These are phyloP conservation scores for Lysandra coridon DNA, from an alignment of 2,888 invertebrate species.

Conservation along the genomic window DNA sequence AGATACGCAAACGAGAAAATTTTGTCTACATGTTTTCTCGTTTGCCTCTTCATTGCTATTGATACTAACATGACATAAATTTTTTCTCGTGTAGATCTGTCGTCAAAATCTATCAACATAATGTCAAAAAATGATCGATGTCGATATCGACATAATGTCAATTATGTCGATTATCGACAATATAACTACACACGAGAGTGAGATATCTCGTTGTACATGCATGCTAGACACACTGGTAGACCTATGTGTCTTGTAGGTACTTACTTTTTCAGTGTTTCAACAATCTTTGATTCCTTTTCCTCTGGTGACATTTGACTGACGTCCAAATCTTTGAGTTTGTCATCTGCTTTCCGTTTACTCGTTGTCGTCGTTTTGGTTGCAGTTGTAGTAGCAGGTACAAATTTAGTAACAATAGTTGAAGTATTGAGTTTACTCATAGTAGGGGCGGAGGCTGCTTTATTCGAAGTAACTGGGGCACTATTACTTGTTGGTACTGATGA, in stretches of 20 bases:
- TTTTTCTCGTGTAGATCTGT: too few species aligned
- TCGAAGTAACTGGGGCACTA: not conserved
- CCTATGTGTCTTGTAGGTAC: not conserved
- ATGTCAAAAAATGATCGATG: too few species aligned
- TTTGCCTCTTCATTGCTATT: too few species aligned
- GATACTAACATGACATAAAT: too few species aligned
- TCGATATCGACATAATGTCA: too few species aligned
- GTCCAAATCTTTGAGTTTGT: slow-evolving; percentile 48
- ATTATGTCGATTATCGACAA: too few species aligned
- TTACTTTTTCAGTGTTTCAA: slow-evolving; percentile 60
- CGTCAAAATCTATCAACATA: too few species aligned
- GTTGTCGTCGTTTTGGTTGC: slow-evolving; percentile 37
- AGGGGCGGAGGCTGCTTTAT: not conserved
- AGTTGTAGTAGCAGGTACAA: slow-evolving; percentile 33
- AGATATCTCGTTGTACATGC: too few species aligned
- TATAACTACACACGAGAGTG: too few species aligned
- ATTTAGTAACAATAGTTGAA: slow-evolving; percentile 32
- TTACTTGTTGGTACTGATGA: not conserved
- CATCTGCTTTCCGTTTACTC: slow-evolving; percentile 52
- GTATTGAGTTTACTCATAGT: slow-evolving; percentile 20
- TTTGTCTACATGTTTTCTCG: too few species aligned
- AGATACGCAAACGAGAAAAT: too few species aligned
- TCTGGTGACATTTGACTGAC: slow-evolving; percentile 49
- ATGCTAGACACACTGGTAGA: too few species aligned
- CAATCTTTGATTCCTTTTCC: slow-evolving; percentile 59